Conservation (phyloP, 2,797 vertebrate species). For the Acrossocheilus fasciatus region DNA sequence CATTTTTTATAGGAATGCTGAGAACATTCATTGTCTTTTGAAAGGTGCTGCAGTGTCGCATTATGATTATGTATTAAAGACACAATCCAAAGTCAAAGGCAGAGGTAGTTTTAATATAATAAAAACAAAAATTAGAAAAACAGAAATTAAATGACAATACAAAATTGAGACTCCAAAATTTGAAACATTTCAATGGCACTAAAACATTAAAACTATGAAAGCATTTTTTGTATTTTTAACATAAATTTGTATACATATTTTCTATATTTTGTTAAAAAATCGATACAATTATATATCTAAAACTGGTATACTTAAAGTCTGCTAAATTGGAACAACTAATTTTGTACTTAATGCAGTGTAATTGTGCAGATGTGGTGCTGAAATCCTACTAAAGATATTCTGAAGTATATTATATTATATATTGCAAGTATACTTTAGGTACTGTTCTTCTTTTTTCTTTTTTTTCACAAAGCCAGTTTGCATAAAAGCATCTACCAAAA, state of each 20-base stretch:
- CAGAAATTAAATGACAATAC: background rate
- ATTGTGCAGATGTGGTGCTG: no score
- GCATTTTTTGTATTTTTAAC: no score
- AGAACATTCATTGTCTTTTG: constrained; percentile 35
- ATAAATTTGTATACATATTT: no score
- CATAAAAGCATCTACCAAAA: background rate
- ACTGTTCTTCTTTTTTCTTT: no score
- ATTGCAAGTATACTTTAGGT: no score
- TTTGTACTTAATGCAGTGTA: no score
- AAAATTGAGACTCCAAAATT: background rate
- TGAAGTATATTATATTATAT: no score
- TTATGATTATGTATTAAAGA: constrained; percentile 34
- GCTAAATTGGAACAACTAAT: no score
- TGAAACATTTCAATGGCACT: background rate
- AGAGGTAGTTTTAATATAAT: background rate
- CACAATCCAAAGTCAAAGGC: background rate
- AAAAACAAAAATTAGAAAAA: background rate
- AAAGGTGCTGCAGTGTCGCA: constrained; percentile 42
- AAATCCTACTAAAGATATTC: no score
- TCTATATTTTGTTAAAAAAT: no score
- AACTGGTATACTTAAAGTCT: no score
- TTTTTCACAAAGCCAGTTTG: background rate
- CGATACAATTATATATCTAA: no score
- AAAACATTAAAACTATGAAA: background rate
- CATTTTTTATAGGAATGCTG: constrained; percentile 46